Base-by-base conservation (phyloP, 2,797 vertebrate genomes). In the Lepus townsendii region DNA sequence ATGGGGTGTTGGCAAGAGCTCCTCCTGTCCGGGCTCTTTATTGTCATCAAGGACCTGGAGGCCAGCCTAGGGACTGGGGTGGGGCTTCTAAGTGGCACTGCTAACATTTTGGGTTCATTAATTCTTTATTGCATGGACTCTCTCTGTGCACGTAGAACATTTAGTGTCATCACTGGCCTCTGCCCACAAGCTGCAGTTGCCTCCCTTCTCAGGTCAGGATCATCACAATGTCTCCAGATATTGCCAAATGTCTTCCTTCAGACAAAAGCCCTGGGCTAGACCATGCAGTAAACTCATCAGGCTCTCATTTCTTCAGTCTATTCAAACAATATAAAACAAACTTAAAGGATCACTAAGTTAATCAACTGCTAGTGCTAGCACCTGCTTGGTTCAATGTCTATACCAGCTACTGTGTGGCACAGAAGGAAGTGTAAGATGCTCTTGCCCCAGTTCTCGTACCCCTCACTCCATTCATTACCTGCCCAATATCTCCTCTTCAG, bases 311-410 rank as follows among this genome's bases (percentile, higher is more conserved):
- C 62, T 93, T 93, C 79, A 54, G 83, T 73, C 63, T 20, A 65
- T 83, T 85, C 54, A 79, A 1, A 84, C 47, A 71, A 50, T 7
- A 32, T 68, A 90, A 87, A 95, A 27, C 65, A 95, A 95, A 80
- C 24, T 75, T 60, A 86, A n/a, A 86, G 12, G 5, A 75, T 88
- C 66, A 47, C 60, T 68, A 62, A 83, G 27, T 76, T 79, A 52
- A 83, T 88, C 69, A 87, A 72, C 38, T 68, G 1, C 32, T 78
- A 5, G 71, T 75, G 86, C 62, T 89, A 84, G 62, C 38, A 60
- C 63, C 27, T 26, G 9, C 73, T 76, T 42, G 24, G 2, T 65
- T 92, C 85, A 90, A 24, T 5, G 78, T 75, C 13, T 12, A 32
- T 54, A 75, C 52, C n/a, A 82, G 65, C 11, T 71, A 26, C 96